phyloP scores from a whole-genome alignment of 2,113 vertebrate species.

The Climacteris rufus region DNA sequence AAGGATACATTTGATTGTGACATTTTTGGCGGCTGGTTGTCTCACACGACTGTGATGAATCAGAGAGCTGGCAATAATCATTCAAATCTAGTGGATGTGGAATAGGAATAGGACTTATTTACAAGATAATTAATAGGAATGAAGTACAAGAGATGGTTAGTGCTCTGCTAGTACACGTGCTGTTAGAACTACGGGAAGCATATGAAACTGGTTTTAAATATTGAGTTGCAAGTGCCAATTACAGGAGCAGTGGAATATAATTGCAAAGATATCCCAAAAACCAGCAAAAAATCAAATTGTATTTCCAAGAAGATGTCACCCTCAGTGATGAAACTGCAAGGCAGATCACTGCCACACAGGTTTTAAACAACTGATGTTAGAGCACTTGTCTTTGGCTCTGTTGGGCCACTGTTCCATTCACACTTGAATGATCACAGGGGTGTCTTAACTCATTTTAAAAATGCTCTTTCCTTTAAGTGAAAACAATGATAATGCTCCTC shows the following conservation, averaged over 20 bases:
- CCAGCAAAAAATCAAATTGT: neutral
- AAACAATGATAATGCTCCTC: accelerated
- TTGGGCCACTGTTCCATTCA: neutral
- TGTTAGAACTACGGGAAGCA: neutral
- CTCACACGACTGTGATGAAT: neutral
- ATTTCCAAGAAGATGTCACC: neutral
- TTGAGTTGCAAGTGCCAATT: neutral
- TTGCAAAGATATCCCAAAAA: neutral
- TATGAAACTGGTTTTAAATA: neutral
- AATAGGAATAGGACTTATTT: neutral
- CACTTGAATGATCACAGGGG: neutral
- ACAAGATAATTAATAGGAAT: neutral
- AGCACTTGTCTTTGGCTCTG: neutral
- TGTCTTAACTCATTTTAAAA: neutral
- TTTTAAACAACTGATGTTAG: neutral
- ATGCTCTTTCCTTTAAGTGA: neutral
- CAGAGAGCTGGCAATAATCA: neutral
- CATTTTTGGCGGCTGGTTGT: neutral
- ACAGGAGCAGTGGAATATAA: neutral
- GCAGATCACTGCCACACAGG: neutral
- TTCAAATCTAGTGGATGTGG: neutral
- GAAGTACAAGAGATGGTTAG: neutral
- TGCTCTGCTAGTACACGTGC: neutral
- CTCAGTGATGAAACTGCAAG: neutral
- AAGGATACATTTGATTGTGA: neutral